These are phyloP conservation scores for Galerucella nymphaeae DNA, from an alignment of 2,888 invertebrate genomes.

Conservation along the genomic window DNA sequence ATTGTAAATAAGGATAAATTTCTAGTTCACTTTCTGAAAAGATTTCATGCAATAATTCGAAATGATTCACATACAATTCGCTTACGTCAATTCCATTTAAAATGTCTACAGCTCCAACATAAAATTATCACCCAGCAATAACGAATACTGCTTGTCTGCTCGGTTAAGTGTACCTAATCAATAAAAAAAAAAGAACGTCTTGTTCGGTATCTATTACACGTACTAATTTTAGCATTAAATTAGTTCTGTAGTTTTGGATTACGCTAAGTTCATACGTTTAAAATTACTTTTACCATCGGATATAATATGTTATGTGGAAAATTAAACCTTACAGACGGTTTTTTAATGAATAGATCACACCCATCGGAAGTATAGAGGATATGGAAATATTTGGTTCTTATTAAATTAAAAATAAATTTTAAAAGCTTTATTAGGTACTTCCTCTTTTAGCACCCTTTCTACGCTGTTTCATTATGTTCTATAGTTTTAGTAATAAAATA, in stretches of 20 bases:
- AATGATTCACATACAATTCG: not conserved
- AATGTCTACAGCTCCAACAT: not conserved
- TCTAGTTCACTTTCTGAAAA: not conserved
- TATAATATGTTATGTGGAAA: conserved; percentile 13
- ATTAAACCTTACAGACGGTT: conserved; percentile 7
- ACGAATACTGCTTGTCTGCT: not conserved
- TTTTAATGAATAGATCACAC: not conserved
- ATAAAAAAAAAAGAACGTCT: conserved; percentile 4
- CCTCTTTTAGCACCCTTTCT: not conserved
- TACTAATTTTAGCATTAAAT: conserved; percentile 12
- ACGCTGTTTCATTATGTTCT: too few relatives aligned
- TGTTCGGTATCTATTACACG: not conserved
- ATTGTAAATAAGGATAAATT: not conserved
- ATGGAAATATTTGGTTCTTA: not conserved
- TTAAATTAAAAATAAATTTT: not conserved
- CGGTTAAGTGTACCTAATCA: conserved; percentile 6
- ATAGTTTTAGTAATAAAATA: too few relatives aligned
- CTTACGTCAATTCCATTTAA: not conserved
- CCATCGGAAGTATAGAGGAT: conserved; percentile 5
- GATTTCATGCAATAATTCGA: not conserved
- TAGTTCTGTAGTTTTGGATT: conserved; percentile 5
- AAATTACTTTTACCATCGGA: conserved; percentile 7
- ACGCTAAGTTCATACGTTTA: conserved; percentile 4
- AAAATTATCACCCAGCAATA: not conserved
- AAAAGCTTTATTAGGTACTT: not conserved